Base-by-base conservation (phyloP, 1,140 invertebrate genomes). In the Drosophila suzukii region DNA sequence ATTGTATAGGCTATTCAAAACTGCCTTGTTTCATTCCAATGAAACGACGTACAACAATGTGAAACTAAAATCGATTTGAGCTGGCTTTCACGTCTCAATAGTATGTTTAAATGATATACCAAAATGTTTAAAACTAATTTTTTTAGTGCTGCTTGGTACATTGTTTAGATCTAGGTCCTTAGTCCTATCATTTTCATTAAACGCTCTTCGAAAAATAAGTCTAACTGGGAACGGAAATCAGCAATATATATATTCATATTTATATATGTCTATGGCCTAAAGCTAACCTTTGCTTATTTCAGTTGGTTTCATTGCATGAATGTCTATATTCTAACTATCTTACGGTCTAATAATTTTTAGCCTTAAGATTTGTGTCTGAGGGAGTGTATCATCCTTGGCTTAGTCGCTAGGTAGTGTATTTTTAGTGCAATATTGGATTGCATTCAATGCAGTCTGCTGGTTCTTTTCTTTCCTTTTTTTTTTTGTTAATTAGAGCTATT, bases 391-490 rank as follows among this genome's bases (percentile, higher is more conserved):
- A 34, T 55, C 70, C 59, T 71, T 49, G 56, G 55, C 68, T 81
- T 81, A 63, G 46, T 72, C 27, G 60, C 65, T 72, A 71, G 15
- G 10, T 20, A 57, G 20, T 6, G 13, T 39, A 39, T 20, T 15
- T 43, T 7, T 11, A 49, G 65, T 71, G 68, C 68, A 71, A 71
- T 72, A 30, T 58, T 34, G n/a, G 53, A 72, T 56, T 70, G 83
- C 82, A 88, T 88, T 86, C 50, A 56, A 86, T 88, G 83, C 82
- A 86, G 70, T 85, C 78, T 65, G 73, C 60, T 68, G 83, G 61
- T 73, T 82, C 65, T 85, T 47, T n/a, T n/a, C n/a, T n/a, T n/a
- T n/a, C n/a, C n/a, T n/a, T n/a, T n/a, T n/a, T n/a, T 20, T 20
- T 20, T 20, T 20, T 20, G 60, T 55, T 24, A 38, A 32, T 32